Evolutionary conservation across 2,797 vertebrate species (phyloP).

Genomic region (Nannoperca australis): DNA sequence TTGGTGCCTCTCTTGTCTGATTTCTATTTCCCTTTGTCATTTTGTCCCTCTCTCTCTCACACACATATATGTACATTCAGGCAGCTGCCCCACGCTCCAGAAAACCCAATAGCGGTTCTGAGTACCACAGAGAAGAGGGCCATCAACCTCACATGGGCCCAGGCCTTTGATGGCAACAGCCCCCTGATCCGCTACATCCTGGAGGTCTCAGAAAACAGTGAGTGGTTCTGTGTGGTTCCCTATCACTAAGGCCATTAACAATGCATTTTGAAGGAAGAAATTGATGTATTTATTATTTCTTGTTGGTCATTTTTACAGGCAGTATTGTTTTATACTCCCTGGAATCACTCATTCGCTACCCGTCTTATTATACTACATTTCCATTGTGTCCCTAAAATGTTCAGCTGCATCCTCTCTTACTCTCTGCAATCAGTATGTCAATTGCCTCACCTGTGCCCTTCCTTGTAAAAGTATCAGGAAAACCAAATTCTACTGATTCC

Average conservation of each 20-base stretch:
- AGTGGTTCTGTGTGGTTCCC: constrained; percentile 72
- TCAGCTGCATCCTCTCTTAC: constrained; percentile 35
- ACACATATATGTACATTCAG: constrained; percentile 72
- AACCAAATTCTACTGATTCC: constrained; percentile 48
- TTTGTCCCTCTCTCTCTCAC: constrained; percentile 19
- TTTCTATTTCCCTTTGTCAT: constrained; percentile 51
- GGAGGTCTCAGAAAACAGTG: constrained; percentile 98
- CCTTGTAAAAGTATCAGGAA: constrained; percentile 30
- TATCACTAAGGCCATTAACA: background rate
- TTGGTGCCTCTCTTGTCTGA: constrained; percentile 56
- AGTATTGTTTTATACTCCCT: constrained; percentile 20
- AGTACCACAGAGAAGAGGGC: constrained; percentile 89
- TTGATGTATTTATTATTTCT: constrained; percentile 19
- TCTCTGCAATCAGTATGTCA: constrained; percentile 43
- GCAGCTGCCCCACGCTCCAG: constrained; percentile 94
- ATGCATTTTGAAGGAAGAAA: background rate
- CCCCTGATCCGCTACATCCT: constrained; percentile 93
- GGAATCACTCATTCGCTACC: constrained; percentile 36
- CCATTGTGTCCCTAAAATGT: constrained; percentile 46
- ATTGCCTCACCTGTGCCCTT: constrained; percentile 42
- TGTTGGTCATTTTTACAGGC: constrained; percentile 28
- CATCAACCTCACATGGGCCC: constrained; percentile 96
- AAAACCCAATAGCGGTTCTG: constrained; percentile 90
- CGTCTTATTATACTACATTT: constrained; percentile 48
- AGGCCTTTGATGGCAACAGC: constrained; percentile 97